phyloP scores from a whole-genome alignment of 2,888 invertebrate species.

The Pollenia angustigena region DNA sequence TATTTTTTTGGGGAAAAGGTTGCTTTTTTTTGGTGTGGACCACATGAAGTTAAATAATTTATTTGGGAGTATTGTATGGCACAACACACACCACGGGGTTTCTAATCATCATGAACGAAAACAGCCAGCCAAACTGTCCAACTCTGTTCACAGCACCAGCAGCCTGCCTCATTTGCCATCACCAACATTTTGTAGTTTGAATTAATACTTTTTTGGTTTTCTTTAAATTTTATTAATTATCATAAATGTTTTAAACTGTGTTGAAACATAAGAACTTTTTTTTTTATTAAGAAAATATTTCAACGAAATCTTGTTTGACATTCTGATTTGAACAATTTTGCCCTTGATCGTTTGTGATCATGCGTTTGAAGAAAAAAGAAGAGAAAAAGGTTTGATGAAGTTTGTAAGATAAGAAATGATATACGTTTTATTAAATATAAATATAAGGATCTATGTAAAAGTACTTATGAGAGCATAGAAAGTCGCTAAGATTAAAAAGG shows the following conservation, averaged over 20 bases:
- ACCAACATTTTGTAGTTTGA: conserved; percentile 28
- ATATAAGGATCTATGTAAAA: conserved; percentile 33
- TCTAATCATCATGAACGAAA: conserved; percentile 68
- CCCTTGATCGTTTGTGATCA: too few relatives aligned
- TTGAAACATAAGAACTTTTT: conserved; percentile 18
- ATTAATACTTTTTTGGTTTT: conserved; percentile 42
- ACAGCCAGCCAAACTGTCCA: not conserved
- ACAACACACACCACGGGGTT: conserved; percentile 72
- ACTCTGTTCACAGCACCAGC: conserved; percentile 19
- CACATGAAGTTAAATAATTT: conserved; percentile 70
- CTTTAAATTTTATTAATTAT: conserved; percentile 65
- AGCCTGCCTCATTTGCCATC: conserved; percentile 46
- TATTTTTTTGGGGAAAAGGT: conserved; percentile 14
- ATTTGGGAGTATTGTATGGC: conserved; percentile 69
- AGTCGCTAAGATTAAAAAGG: too few relatives aligned
- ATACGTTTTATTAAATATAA: conserved; percentile 61
- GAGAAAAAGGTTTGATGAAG: conserved; percentile 56
- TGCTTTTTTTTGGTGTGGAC: conserved; percentile 42
- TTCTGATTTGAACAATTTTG: too few relatives aligned
- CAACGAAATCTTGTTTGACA: not conserved
- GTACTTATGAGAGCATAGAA: too few relatives aligned
- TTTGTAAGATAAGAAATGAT: conserved; percentile 69
- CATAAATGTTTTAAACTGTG: conserved; percentile 52
- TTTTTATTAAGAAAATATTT: not conserved
- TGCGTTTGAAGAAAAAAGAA: not conserved